Evolutionary conservation across 2,888 invertebrate genomes (phyloP).

Genomic region (Ernsta delagoae): DNA sequence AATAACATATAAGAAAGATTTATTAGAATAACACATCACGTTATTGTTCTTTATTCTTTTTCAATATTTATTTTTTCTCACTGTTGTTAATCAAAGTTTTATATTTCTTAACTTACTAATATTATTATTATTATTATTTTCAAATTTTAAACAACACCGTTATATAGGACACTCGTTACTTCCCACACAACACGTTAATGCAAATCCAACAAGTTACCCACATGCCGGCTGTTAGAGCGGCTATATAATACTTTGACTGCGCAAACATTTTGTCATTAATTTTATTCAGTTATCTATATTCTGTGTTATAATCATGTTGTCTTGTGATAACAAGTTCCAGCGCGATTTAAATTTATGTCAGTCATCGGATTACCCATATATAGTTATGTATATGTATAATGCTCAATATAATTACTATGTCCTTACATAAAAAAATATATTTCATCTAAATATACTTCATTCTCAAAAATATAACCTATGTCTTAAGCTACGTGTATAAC

Average conservation of each 20-base stretch:
- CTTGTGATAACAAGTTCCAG: neutral
- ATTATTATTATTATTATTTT: too few relatives aligned
- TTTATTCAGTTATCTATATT: constrained; percentile 12
- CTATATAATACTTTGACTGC: constrained; percentile 2
- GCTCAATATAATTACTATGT: too few relatives aligned
- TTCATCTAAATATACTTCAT: too few relatives aligned
- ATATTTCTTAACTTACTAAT: neutral
- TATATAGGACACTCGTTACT: constrained; percentile 1
- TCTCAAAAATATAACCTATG: too few relatives aligned
- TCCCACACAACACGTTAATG: neutral
- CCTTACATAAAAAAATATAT: too few relatives aligned
- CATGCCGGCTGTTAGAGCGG: neutral
- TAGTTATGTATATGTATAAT: neutral
- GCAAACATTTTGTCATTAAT: constrained; percentile 10
- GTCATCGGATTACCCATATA: neutral
- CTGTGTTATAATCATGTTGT: constrained; percentile 7
- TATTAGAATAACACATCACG: neutral
- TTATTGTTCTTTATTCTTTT: neutral
- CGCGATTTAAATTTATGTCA: neutral
- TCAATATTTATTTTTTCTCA: too few relatives aligned
- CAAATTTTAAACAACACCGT: constrained; percentile 1
- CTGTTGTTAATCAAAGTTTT: too few relatives aligned
- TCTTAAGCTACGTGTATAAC: too few relatives aligned
- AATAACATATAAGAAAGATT: too few relatives aligned
- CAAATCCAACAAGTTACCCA: too few relatives aligned